These are phyloP conservation scores for Drosophila elegans DNA, from an alignment of 1,140 invertebrate species.

Conservation along the genomic window DNA sequence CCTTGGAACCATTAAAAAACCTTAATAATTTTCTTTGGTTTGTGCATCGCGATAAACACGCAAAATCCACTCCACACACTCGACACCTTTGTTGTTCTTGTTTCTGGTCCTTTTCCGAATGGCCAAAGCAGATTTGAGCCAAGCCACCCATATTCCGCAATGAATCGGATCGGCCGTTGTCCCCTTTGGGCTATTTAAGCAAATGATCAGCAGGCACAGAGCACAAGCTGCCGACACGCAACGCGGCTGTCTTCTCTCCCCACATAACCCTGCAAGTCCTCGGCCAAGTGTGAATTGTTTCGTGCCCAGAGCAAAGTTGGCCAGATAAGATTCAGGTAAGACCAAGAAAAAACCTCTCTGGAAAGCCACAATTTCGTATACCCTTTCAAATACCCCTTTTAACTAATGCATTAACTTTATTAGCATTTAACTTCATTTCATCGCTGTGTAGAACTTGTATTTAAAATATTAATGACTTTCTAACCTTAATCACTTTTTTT, in stretches of 20 bases:
- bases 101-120: conserved; percentile 22
- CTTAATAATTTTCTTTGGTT: conserved; percentile 53
- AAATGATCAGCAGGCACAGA: conserved; percentile 74
- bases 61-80: conserved; percentile 61
- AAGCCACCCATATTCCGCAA: conserved; percentile 80
- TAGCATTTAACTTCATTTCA: no score
- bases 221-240: conserved; percentile 68
- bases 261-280: conserved; percentile 1
- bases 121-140: conserved; percentile 52
- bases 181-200: conserved; percentile 79
- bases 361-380: background rate
- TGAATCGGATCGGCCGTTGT: conserved; percentile 39
- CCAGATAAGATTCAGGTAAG: conserved; percentile 59
- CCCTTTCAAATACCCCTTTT: background rate
- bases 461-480: no score
- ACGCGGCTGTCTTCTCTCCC: conserved; percentile 18
- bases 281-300: conserved; percentile 79
- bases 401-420: no score
- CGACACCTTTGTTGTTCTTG: conserved; percentile 49
- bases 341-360: background rate
- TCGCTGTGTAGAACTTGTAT: no score
- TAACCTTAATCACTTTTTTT: no score
- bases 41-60: conserved; percentile 76
- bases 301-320: conserved; percentile 68
- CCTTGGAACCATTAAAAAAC: conserved; percentile 45